Base-by-base conservation (phyloP, 2,797 vertebrate species). In the Peromyscus aztecus region DNA sequence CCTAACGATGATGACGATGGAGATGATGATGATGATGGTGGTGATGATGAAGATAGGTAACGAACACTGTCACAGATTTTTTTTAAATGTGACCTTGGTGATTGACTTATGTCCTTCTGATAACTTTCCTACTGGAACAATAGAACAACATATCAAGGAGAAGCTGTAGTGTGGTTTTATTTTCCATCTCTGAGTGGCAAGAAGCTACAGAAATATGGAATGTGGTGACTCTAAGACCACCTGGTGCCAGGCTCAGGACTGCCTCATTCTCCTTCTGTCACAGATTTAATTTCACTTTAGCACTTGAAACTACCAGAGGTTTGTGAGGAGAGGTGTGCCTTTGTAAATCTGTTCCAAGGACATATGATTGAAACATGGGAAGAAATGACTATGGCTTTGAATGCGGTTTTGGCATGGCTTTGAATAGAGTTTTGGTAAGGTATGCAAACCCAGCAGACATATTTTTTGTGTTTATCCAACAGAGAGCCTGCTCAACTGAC, bases 101-200 rank as follows among this genome's bases (percentile, higher is more conserved):
- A 69, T 59, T 34, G 43, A 13, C 14, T 83, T 14, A 13, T 3
- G 9, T 34, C 14, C 29, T n/a, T 23, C 59, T n/a, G 31, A n/a
- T 9, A 40, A 67, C 11, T 59, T 49, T 57, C 24, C 55, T 16
- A 23, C 12, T 16, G 46, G 52, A 10, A 69, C 19, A 46, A 59
- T 6, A 17, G 14, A 16, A n/a, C 3, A 2, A 21, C 27, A 57
- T 49, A 0, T 31, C 16, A 46, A 16, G 4, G 7, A 12, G 3
- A 43, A 34, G 23, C 23, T 31, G 23, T 24, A 52, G 16, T n/a
- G 4, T 40, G 4, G 23, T 24, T 59, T 40, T 59, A 82, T 40
- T 40, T 57, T 57, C 11, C 34, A 43, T 40, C 23, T 31, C 23
- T 31, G 19, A 55, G 40, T 43, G 31, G 9, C 55, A 63, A 40